Evolutionary conservation across 1,140 invertebrate genomes (phyloP).

Genomic region (Popillia japonica): DNA sequence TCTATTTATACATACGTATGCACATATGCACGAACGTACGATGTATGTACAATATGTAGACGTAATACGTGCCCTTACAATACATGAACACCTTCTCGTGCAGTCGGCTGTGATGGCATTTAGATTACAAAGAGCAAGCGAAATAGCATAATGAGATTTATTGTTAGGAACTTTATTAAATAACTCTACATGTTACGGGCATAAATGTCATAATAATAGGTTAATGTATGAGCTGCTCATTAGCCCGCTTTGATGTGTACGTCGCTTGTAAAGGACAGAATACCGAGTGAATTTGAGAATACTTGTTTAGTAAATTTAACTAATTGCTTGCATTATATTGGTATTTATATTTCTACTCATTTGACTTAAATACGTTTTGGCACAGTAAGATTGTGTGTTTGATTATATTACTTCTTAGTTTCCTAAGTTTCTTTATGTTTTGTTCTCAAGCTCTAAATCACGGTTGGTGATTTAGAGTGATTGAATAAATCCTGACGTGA

Average conservation of each 20-base stretch:
- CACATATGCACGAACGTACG: not conserved
- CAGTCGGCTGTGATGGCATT: constrained; percentile 32
- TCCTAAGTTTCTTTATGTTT: too few relatives aligned
- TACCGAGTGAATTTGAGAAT: not conserved
- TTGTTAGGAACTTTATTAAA: constrained; percentile 39
- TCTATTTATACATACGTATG: not conserved
- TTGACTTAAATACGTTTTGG: too few relatives aligned
- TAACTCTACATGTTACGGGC: constrained; percentile 32
- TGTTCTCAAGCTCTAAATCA: too few relatives aligned
- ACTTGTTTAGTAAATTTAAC: too few relatives aligned
- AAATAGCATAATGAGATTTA: constrained; percentile 39
- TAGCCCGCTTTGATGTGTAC: constrained; percentile 10
- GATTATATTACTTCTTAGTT: too few relatives aligned
- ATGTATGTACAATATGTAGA: not conserved
- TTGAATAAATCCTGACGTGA: too few relatives aligned
- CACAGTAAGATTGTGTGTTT: too few relatives aligned
- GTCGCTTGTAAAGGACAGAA: constrained; percentile 4
- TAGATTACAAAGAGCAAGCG: constrained; percentile 38
- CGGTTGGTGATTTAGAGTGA: too few relatives aligned
- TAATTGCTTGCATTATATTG: too few relatives aligned
- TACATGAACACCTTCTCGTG: constrained; percentile 31
- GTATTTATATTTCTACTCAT: too few relatives aligned
- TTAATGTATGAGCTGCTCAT: constrained; percentile 35
- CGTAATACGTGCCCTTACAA: not conserved
- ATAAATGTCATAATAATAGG: constrained; percentile 40